A percentile compares a stretch with the other conserved stretches of the same genome.
These are phyloP conservation scores for Ecliptopera silaceata DNA, from an alignment of 2,888 invertebrate genomes.

Conservation along the genomic window DNA sequence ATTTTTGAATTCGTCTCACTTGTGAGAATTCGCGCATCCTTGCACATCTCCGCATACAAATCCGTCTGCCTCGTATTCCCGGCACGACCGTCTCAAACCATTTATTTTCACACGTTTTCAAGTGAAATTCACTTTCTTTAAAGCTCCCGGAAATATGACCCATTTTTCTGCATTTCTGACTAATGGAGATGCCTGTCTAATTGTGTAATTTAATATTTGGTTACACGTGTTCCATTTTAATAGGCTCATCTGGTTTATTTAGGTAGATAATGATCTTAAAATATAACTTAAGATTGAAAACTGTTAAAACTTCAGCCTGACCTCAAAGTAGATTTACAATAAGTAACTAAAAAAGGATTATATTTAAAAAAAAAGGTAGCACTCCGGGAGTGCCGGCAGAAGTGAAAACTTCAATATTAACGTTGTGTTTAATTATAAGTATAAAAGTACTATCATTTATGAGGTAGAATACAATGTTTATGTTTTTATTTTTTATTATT, in stretches of 20 bases:
- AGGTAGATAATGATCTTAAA: no score
- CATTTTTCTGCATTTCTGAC: conserved; percentile 40
- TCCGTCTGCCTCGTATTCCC: conserved; percentile 11
- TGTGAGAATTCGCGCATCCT: conserved; percentile 10
- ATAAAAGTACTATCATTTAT: no score
- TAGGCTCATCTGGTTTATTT: conserved; percentile 1
- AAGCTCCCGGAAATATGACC: conserved; percentile 44
- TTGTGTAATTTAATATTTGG: conserved; percentile 6
- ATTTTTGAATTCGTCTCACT: conserved; percentile 9
- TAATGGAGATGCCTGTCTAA: conserved; percentile 18
- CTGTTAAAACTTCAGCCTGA: no score
- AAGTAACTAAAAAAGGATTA: no score
- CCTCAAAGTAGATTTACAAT: no score
- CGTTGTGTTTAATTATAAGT: no score
- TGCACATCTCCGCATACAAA: conserved; percentile 22
- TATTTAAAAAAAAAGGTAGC: no score
- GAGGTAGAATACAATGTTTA: no score
- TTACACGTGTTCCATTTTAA: conserved; percentile 3
- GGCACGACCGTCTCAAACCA: conserved; percentile 28
- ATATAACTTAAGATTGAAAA: no score
- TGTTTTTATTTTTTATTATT: no score
- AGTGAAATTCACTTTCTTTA: conserved; percentile 71
- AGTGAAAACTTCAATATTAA: no score
- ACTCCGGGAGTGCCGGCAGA: no score
- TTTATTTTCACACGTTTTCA: conserved; percentile 67